Evolutionary conservation across 2,797 vertebrate genomes (phyloP).

Genomic region (Psittacula derbiana): DNA sequence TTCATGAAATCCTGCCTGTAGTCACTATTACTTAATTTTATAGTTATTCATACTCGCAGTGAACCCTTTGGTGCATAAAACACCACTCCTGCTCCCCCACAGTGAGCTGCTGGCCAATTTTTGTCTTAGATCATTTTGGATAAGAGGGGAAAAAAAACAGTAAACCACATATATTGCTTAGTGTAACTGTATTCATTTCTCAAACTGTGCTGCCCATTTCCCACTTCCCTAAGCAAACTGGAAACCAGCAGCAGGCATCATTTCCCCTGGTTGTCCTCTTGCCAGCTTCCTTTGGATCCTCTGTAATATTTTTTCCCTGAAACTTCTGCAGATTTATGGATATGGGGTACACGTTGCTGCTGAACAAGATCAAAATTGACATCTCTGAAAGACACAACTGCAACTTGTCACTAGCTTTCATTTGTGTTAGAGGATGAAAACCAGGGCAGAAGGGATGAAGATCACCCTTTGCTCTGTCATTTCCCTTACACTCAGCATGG

Average conservation of each 20-base stretch:
- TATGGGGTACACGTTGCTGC: background rate
- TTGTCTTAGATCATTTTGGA: background rate
- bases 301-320: background rate
- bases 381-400: background rate
- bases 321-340: background rate
- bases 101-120: background rate
- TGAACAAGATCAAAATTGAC: background rate
- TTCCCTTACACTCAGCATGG: background rate
- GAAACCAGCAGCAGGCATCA: background rate
- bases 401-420: background rate
- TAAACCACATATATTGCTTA: background rate
- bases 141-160: background rate
- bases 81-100: background rate
- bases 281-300: background rate
- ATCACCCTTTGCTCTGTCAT: rapidly evolving
- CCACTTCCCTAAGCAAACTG: background rate
- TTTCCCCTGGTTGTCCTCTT: background rate
- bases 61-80: background rate
- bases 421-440: background rate
- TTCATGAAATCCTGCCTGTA: background rate
- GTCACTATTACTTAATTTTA: background rate
- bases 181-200: background rate
- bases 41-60: background rate
- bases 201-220: background rate
- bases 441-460: background rate